A percentile compares a stretch with the other conserved stretches of the same genome.
Evolutionary conservation across 2,888 invertebrate species (phyloP).

Genomic region (Drosophila fungiperda): DNA sequence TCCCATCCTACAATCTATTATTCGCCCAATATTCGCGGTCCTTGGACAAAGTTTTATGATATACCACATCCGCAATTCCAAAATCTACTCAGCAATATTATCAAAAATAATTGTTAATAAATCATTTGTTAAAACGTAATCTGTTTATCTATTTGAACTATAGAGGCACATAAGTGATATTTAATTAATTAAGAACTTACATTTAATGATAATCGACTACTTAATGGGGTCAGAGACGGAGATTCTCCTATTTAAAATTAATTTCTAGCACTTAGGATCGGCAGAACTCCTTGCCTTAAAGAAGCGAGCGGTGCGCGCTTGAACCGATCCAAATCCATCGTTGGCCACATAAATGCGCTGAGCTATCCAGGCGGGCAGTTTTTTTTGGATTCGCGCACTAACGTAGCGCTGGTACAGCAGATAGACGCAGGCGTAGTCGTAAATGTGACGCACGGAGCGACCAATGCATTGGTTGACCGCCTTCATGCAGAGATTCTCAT

Average conservation of each 20-base stretch:
- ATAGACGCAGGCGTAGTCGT: slow-evolving; percentile 96
- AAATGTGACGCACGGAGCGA: slow-evolving; percentile 95
- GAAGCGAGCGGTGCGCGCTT: slow-evolving; percentile 80
- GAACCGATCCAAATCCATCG: slow-evolving; percentile 79
- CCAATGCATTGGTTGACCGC: slow-evolving; percentile 99
- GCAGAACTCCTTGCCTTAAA: slow-evolving; percentile 61
- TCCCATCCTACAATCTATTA: slow-evolving; percentile 97
- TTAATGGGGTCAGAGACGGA: neutral
- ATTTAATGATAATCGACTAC: neutral
- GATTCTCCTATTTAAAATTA: neutral
- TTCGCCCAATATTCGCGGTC: slow-evolving; percentile 92
- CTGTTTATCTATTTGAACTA: neutral
- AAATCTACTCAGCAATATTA: slow-evolving; percentile 3
- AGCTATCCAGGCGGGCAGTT: slow-evolving; percentile 94
- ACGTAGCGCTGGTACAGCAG: slow-evolving; percentile 95
- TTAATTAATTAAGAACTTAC: neutral
- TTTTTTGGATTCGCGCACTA: slow-evolving; percentile 87
- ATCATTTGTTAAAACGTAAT: slow-evolving; percentile 20
- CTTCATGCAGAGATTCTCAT: slow-evolving; percentile 98
- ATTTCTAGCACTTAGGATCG: neutral
- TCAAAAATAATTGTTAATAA: slow-evolving; percentile 44
- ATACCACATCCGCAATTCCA: slow-evolving; percentile 2
- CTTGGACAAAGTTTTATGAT: slow-evolving; percentile 5
- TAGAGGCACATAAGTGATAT: neutral
- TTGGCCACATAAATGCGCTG: slow-evolving; percentile 53